phyloP scores from a whole-genome alignment of 2,113 vertebrate species.

The Callipepla californica region DNA sequence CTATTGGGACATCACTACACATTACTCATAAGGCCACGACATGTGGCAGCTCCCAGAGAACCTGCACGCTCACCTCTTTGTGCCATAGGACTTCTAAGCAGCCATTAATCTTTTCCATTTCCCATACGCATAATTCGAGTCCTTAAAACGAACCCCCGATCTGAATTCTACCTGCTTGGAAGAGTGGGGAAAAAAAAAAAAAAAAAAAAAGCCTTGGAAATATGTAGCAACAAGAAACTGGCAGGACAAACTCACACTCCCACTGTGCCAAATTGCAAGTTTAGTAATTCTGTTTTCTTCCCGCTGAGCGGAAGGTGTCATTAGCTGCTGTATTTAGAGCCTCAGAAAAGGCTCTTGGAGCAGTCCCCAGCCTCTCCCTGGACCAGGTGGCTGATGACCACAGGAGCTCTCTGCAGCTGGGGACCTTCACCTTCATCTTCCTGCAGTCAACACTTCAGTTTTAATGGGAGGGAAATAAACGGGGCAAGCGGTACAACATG shows the following conservation, averaged over 20 bases:
- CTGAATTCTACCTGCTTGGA: conserved; percentile 26
- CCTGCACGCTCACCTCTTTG: neutral
- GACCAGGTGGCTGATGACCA: conserved; percentile 61
- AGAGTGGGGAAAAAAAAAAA: neutral
- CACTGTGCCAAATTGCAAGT: conserved; percentile 72
- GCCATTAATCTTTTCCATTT: conserved; percentile 9
- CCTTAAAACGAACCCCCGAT: conserved; percentile 37
- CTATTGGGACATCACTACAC: conserved; percentile 14
- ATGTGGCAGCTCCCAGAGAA: conserved; percentile 48
- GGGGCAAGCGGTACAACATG: neutral
- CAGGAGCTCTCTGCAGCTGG: conserved; percentile 45
- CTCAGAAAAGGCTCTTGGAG: conserved; percentile 67
- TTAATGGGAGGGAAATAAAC: neutral
- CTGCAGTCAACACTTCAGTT: neutral
- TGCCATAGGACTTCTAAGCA: neutral
- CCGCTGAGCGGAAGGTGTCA: conserved; percentile 57
- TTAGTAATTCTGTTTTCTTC: conserved; percentile 73
- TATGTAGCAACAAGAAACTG: conserved; percentile 66
- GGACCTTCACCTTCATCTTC: conserved; percentile 57
- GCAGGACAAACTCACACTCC: conserved; percentile 69
- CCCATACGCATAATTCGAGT: neutral
- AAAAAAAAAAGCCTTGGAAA: conserved; percentile 29
- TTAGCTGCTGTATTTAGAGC: conserved; percentile 68
- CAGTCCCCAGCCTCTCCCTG: conserved; percentile 46
- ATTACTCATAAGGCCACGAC: conserved; percentile 50